phyloP scores from a whole-genome alignment of 2,797 vertebrate genomes.

The Podarcis lilfordi region DNA sequence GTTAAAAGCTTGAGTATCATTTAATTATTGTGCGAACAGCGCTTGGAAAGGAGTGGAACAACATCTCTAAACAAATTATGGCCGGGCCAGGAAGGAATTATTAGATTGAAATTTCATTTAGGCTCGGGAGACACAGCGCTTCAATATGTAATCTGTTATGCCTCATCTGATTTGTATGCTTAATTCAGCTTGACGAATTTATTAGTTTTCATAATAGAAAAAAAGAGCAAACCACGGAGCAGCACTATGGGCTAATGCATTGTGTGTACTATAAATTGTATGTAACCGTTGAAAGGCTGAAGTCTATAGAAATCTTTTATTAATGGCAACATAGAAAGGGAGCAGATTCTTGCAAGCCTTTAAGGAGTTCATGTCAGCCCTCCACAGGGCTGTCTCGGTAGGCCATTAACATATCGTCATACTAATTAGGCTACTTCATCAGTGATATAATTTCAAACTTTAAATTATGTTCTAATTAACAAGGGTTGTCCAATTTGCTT shows the following conservation, averaged over 20 bases:
- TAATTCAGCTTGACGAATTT: constrained; percentile 88
- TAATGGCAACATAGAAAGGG: constrained; percentile 79
- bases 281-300: constrained; percentile 79
- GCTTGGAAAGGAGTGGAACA: constrained; percentile 84
- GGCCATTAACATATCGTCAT: constrained; percentile 89
- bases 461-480: constrained; percentile 95
- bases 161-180: constrained; percentile 85
- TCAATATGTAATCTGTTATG: constrained; percentile 84
- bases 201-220: constrained; percentile 85
- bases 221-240: constrained; percentile 74
- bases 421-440: constrained; percentile 90
- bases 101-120: constrained; percentile 91
- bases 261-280: constrained; percentile 82
- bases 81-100: constrained; percentile 84
- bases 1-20: constrained; percentile 88
- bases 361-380: constrained; percentile 82
- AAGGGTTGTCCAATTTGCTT: constrained; percentile 88
- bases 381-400: constrained; percentile 79
- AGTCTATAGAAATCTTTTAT: constrained; percentile 83
- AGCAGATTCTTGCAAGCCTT: constrained; percentile 78
- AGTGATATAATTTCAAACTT: constrained; percentile 90
- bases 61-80: constrained; percentile 89
- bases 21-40: constrained; percentile 83
- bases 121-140: constrained; percentile 83
- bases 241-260: constrained; percentile 79